A percentile compares a stretch with the other conserved stretches of the same genome.
Conservation (phyloP, 2,797 vertebrate species). For the Enteromius viviparus region DNA sequence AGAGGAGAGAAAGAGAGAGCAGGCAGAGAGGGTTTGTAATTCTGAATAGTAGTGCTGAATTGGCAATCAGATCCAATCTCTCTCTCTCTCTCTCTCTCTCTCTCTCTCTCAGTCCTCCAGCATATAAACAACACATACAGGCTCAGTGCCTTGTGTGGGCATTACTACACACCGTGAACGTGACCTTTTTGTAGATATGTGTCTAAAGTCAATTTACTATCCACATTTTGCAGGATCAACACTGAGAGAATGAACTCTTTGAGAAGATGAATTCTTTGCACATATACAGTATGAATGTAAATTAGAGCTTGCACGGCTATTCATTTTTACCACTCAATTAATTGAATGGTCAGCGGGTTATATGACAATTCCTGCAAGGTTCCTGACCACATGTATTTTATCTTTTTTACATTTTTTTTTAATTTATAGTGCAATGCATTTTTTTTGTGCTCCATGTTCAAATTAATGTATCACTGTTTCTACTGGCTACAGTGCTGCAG, state of each 20-base stretch:
- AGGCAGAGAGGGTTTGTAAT: constrained; percentile 37
- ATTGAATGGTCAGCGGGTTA: too few species aligned
- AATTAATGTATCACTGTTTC: too few species aligned
- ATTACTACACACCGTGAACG: not conserved
- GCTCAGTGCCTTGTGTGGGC: not conserved
- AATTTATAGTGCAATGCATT: too few species aligned
- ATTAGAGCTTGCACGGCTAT: too few species aligned
- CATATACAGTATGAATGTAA: too few species aligned
- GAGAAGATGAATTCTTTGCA: too few species aligned
- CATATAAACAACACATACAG: not conserved
- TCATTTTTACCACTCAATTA: too few species aligned
- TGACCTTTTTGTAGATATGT: constrained; percentile 13
- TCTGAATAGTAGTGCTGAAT: constrained; percentile 59
- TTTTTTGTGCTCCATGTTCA: too few species aligned
- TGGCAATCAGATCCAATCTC: constrained; percentile 29
- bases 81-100: not conserved
- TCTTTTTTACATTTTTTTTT: too few species aligned
- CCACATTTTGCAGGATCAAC: constrained; percentile 5
- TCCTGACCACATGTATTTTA: too few species aligned
- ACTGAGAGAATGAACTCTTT: not conserved
- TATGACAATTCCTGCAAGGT: too few species aligned
- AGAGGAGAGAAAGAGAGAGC: not conserved
- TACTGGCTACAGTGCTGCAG: too few species aligned
- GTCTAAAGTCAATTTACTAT: constrained; percentile 27
- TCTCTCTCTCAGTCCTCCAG: not conserved